These are phyloP conservation scores for Portevinia maculata DNA, from an alignment of 2,888 invertebrate species.

Conservation along the genomic window DNA sequence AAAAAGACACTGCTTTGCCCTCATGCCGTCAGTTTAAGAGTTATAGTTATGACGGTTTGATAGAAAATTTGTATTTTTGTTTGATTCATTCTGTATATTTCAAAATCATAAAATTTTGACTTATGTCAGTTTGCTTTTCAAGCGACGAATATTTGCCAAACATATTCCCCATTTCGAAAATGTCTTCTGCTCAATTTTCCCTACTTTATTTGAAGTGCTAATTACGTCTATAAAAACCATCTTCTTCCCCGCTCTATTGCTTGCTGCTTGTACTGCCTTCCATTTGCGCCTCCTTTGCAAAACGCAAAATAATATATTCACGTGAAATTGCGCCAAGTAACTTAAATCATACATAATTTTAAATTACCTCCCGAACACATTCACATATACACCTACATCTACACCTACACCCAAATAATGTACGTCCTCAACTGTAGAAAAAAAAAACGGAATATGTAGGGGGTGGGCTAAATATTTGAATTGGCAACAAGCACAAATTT, in stretches of 20 bases:
- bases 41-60: no score
- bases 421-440: background rate
- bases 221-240: slow-evolving; percentile 55
- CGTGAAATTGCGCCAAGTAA: slow-evolving; percentile 68
- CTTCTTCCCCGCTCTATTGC: background rate
- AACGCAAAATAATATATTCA: slow-evolving; percentile 35
- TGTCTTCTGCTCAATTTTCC: slow-evolving; percentile 7
- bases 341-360: slow-evolving; percentile 72
- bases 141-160: background rate
- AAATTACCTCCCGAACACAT: slow-evolving; percentile 64
- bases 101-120: no score
- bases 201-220: slow-evolving; percentile 58
- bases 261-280: background rate
- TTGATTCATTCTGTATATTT: no score
- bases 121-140: no score
- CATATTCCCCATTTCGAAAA: slow-evolving; percentile 32
- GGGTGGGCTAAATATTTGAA: slow-evolving; percentile 48
- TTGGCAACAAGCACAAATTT: slow-evolving; percentile 59
- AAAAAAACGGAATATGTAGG: slow-evolving; percentile 2
- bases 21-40: no score
- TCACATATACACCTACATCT: slow-evolving; percentile 4
- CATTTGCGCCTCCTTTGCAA: background rate
- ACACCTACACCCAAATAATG: background rate
- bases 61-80: no score
- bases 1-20: no score